These are phyloP conservation scores for Karalla daura DNA, from an alignment of 2,797 vertebrate genomes.

Conservation along the genomic window DNA sequence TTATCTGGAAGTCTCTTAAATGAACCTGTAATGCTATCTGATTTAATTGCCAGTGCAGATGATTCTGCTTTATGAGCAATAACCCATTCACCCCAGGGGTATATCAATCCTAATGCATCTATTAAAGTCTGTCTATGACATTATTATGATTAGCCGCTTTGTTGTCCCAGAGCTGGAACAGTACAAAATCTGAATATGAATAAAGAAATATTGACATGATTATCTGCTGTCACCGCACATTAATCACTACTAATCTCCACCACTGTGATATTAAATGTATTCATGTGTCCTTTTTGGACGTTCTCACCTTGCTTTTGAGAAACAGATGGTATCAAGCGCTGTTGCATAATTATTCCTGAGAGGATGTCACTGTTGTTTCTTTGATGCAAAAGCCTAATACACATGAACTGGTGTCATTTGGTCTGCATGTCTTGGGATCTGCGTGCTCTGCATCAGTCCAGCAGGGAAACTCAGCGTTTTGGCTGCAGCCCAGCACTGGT, in stretches of 20 bases:
- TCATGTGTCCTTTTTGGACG: conserved; percentile 68
- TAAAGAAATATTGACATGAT: conserved; percentile 75
- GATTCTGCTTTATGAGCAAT: conserved; percentile 82
- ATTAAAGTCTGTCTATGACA: conserved; percentile 79
- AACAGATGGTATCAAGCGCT: conserved; percentile 66
- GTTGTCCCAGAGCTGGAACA: conserved; percentile 66
- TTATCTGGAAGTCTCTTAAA: conserved; percentile 78
- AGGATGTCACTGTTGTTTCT: conserved; percentile 48
- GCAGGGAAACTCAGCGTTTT: conserved; percentile 5
- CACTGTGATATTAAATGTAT: conserved; percentile 67
- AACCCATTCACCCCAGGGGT: conserved; percentile 79
- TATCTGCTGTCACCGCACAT: conserved; percentile 70
- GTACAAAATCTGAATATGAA: conserved; percentile 74
- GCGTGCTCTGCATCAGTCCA: conserved; percentile 37
- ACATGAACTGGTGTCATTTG: conserved; percentile 57
- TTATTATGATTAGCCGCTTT: conserved; percentile 81
- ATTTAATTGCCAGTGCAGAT: conserved; percentile 81
- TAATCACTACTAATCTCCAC: conserved; percentile 73
- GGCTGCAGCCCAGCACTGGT: not conserved
- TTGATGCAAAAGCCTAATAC: conserved; percentile 49
- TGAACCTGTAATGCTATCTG: conserved; percentile 78
- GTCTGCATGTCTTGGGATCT: conserved; percentile 40
- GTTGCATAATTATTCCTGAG: conserved; percentile 62
- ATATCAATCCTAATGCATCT: conserved; percentile 81
- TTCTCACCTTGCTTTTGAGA: conserved; percentile 69